Conservation (phyloP, 1,140 invertebrate genomes). For the Trachelipus rathkii region DNA sequence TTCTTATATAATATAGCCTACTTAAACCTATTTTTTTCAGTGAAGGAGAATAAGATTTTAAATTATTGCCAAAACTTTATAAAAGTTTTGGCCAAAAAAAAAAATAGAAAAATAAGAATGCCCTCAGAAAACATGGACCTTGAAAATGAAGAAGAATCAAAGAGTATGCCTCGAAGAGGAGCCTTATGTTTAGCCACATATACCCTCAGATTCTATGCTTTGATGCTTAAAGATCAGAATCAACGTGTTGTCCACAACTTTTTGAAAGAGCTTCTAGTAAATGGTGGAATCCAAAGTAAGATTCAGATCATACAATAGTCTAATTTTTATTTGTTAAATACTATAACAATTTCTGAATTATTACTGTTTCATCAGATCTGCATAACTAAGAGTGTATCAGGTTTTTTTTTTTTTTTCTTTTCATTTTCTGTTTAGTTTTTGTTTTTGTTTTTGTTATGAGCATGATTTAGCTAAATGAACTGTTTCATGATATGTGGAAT, state of each 20-base stretch:
- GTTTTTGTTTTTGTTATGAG: too few species aligned
- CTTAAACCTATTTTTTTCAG: slow-evolving; percentile 1
- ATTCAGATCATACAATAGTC: not conserved
- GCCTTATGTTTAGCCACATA: slow-evolving; percentile 23
- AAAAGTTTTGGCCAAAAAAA: not conserved
- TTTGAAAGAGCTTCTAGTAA: slow-evolving; percentile 80
- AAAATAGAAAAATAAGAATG: not conserved
- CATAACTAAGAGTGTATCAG: too few species aligned
- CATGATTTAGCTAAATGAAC: too few species aligned
- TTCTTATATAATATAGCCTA: too few species aligned
- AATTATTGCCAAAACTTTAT: too few species aligned
- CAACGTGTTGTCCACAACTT: slow-evolving; percentile 54
- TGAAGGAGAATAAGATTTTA: not conserved
- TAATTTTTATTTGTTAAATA: too few species aligned
- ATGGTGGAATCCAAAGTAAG: slow-evolving; percentile 74
- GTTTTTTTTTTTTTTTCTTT: too few species aligned
- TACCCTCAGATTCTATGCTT: slow-evolving; percentile 38
- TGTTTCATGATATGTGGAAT: too few species aligned
- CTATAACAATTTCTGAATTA: too few species aligned
- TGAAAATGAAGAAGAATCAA: not conserved
- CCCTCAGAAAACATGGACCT: not conserved
- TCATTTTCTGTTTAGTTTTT: too few species aligned
- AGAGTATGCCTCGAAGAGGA: not conserved
- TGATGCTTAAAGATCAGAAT: slow-evolving; percentile 33
- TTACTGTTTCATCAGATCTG: too few species aligned